Evolutionary conservation across 2,888 invertebrate genomes (phyloP), one percentile per base, ranked within the genome.

Genomic region (Pseudoips prasinana): DNA sequence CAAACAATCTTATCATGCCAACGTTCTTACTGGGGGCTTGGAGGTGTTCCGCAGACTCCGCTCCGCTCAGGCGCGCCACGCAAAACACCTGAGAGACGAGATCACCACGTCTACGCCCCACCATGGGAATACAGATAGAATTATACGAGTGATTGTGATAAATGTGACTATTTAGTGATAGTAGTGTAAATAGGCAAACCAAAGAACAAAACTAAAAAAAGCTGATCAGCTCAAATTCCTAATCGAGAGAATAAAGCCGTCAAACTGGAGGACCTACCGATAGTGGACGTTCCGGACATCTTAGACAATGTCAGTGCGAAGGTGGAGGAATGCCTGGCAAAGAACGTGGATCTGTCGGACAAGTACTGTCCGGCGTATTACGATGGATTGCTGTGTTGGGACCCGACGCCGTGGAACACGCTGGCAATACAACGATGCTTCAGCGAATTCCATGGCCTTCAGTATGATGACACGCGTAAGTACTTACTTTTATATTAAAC

Each of bases 381-480:
- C 88, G 96, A 96, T 66, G 91, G 91, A 2, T 82, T 96, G 37
- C 86, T 95, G 19, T 97, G 96, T 74, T 97, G 96, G 97, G 96
- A 95, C 7, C 90, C 92, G 1, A 95, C 96, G 1, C 89, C 91
- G 0, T 91, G 92, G 43, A 93, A 93, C 46, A 91, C 92, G 0
- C 73, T 91, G 29, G 94, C 94, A 1, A 84, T 92, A 11, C 90
- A 96, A 49, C 92, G 93, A 27, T 97, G 97, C 73, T 94, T 96
- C 65, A 91, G 92, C 26, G 93, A 95, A 62, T 89, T 96, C 37
- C 91, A 93, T 53, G 95, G 94, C 39, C 91, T 96, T 36, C 91
- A 90, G 51, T 96, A 96, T 66, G 96, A 96, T 70, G 92, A 92
- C 46, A 92, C 94, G 70, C 92, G 96, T 96, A 84, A 95, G 96